A percentile compares a stretch with the other conserved stretches of the same genome.
Evolutionary conservation across 2,113 vertebrate genomes (phyloP).

Genomic region (Sapayoa aenigma): DNA sequence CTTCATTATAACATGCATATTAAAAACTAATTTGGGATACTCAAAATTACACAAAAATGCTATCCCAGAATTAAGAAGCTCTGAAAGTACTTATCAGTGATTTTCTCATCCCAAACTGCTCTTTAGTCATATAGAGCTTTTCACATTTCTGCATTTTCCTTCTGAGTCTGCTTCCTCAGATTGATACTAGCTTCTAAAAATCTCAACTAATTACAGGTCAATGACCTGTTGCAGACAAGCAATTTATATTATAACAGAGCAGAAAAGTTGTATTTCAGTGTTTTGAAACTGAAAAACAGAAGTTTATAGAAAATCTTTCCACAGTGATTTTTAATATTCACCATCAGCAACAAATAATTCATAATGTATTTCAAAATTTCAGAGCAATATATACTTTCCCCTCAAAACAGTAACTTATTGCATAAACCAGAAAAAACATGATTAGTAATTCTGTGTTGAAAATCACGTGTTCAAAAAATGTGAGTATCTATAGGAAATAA

Average conservation of each 20-base stretch:
- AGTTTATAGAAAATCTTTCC: background rate
- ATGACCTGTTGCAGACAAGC: background rate
- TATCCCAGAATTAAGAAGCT: background rate
- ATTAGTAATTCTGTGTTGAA: background rate
- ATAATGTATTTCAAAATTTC: background rate
- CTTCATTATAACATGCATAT: background rate
- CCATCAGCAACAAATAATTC: background rate
- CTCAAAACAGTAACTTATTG: background rate
- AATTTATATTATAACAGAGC: background rate
- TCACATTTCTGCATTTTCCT: background rate
- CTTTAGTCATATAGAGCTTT: background rate
- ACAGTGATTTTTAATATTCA: background rate
- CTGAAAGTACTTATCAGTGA: background rate
- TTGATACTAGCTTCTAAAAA: background rate
- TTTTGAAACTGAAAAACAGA: background rate
- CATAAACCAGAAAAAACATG: background rate
- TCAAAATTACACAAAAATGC: background rate
- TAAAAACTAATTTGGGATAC: background rate
- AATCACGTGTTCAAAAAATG: background rate
- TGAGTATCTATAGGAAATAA: background rate
- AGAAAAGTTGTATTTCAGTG: background rate
- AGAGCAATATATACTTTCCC: background rate
- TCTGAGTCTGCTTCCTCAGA: background rate
- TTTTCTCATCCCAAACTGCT: background rate
- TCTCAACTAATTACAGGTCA: background rate